Base-by-base conservation (phyloP, 1,140 invertebrate genomes). In the Limonius californicus region DNA sequence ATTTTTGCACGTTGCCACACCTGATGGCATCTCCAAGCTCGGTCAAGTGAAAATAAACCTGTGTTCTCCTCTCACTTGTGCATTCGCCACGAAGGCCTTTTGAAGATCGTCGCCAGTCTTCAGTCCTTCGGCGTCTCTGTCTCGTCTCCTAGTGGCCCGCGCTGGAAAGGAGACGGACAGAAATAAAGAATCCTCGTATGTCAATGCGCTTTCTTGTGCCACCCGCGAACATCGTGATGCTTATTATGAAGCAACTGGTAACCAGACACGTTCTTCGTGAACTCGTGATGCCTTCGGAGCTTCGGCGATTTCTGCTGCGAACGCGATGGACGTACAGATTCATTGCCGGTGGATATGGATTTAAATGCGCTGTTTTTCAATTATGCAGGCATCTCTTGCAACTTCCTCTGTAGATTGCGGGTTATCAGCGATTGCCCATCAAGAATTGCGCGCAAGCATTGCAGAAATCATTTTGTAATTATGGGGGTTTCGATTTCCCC, bases 221-320 rank as follows among this genome's bases (percentile, higher is more conserved):
- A 67, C 66, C 66, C 66, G 66, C 59, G 62, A 64, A 45, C 62
- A 64, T 67, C 66, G 66, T 67, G 66, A 67, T 62, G 43, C 53
- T 65, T 64, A 67, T 67, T 67, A 67, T 64, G 60, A 67, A 56
- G 63, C 47, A 66, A 59, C 47, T 42, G 43, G 61, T 58, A 58
- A 61, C n/a, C 59, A 64, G 66, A 67, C 66, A 67, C 66, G 66
- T 57, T 67, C 60, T 43, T 59, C 66, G 63, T 65, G 62, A 64
- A 55, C 62, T 66, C 65, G 65, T 66, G 65, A 66, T 66, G 57
- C 57, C 65, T 66, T 20, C 42, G 45, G 11, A 50, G 9, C 45
- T 3, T 50, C 45, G 2, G 9, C 45, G 45, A 21, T 50, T 39
- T 14, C 2, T 39, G 11, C n/a, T 39, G 11, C n/a, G n/a, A 39